Evolutionary conservation across 1,140 invertebrate genomes (phyloP), one percentile per base, ranked within the genome.

Genomic region (Drosophila pectinifera): DNA sequence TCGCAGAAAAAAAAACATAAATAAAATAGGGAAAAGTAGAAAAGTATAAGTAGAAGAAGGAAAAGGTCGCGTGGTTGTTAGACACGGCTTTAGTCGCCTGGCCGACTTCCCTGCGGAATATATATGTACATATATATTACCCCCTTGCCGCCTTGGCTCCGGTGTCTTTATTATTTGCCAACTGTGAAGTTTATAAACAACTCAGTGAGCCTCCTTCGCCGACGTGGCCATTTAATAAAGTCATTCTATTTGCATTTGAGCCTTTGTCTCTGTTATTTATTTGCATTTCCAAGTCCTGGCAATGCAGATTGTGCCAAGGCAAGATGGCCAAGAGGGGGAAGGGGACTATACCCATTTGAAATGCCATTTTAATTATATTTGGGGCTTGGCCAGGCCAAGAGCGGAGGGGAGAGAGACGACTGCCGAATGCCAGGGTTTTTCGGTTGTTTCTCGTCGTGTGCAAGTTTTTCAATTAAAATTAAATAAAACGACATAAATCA

Each of bases 301-400:
- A 55, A 22, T 80, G 64, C 39, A 68, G 64, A 68, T 68, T 69
- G 57, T 77, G 67, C 38, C 77, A 68, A 48, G 31, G 63, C 57
- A 64, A 63, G 57, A 48, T 41, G 63, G 34, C 13, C 28, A 28
- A 28, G 10, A 24, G 24, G 24, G 24, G 24, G 28, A 63, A 24
- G 34, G 63, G 57, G 48, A 5, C 2, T 20, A 20, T 57, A 34
- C 36, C 38, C 80, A 84, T 84, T 84, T 84, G 76, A 88, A 88
- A 88, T 88, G 80, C 84, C 79, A 88, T 88, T 86, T 88, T 89
- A 88, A 89, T 88, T 89, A 89, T 83, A 88, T 88, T 88, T 86
- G 83, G 53, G 68, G 80, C 76, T 72, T 57, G 65, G 65, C 69
- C 13, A n/a, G 22, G 5, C 8, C 26, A 6, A 22, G 4, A 22